Conservation (phyloP, 2,797 vertebrate genomes). For the Oreortyx pictus region DNA sequence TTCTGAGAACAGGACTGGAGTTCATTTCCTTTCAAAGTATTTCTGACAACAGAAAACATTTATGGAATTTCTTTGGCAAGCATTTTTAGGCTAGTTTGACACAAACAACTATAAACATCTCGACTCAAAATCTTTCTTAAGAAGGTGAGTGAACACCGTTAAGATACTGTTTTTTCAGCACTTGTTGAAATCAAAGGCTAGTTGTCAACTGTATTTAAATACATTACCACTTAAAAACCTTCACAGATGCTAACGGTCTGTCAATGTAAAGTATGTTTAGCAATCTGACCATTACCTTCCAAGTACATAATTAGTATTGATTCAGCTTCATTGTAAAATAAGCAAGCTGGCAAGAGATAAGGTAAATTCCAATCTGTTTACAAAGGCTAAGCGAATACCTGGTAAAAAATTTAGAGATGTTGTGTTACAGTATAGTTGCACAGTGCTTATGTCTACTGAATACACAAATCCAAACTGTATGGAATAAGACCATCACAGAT, state of each 20-base stretch:
- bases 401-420: constrained; percentile 79
- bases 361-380: constrained; percentile 72
- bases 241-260: constrained; percentile 53
- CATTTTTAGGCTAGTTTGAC: constrained; percentile 77
- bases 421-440: constrained; percentile 80
- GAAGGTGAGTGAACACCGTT: constrained; percentile 68
- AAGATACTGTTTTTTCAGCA: constrained; percentile 70
- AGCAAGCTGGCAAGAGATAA: constrained; percentile 74
- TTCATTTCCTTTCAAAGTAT: constrained; percentile 64
- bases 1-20: constrained; percentile 69
- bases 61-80: constrained; percentile 90
- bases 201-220: constrained; percentile 55
- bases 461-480: constrained; percentile 78
- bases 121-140: constrained; percentile 63
- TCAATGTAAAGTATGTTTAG: constrained; percentile 17
- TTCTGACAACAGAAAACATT: constrained; percentile 66
- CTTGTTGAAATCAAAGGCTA: constrained; percentile 74
- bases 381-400: constrained; percentile 81
- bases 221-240: constrained; percentile 52
- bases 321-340: constrained; percentile 65
- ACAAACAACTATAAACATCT: constrained; percentile 70
- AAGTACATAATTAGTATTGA: constrained; percentile 38
- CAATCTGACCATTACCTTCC: constrained; percentile 17
- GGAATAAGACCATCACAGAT: constrained; percentile 80
- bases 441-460: constrained; percentile 87